Evolutionary conservation across 2,113 vertebrate species (phyloP).

Genomic region (Neodon shergylaensis): DNA sequence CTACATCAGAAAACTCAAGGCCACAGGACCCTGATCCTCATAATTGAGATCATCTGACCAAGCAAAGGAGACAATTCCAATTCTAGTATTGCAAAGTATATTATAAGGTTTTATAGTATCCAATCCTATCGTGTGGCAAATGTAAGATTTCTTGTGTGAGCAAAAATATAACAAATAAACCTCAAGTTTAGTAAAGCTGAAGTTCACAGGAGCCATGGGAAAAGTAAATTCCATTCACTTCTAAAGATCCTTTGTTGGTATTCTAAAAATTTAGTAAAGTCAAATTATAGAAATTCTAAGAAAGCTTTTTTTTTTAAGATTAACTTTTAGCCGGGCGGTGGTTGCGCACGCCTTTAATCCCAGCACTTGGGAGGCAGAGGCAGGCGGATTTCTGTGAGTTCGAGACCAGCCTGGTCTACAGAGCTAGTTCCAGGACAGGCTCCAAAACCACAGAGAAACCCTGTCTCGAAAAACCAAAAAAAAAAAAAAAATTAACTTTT

Average conservation of each 20-base stretch:
- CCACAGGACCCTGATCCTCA: background rate
- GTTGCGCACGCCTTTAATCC: no score
- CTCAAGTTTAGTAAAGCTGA: background rate
- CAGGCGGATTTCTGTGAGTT: no score
- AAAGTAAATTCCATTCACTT: background rate
- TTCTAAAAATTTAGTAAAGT: slow-evolving; percentile 10
- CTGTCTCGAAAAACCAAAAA: no score
- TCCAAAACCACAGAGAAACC: no score
- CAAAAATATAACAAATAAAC: background rate
- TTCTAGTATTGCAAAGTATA: background rate
- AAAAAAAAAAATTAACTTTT: background rate
- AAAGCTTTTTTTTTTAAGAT: background rate
- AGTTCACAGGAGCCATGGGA: background rate
- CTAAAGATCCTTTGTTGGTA: background rate
- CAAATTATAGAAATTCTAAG: background rate
- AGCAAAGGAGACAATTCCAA: background rate
- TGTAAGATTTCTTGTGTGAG: background rate
- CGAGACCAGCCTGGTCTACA: no score
- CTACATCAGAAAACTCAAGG: background rate
- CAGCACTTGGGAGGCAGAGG: no score
- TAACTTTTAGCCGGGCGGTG: no score
- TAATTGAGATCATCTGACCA: background rate
- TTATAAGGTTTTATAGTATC: background rate
- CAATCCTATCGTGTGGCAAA: background rate
- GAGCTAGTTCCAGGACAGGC: no score